phyloP scores from a whole-genome alignment of 1,140 invertebrate genomes.

The Heliconius nattereri region DNA sequence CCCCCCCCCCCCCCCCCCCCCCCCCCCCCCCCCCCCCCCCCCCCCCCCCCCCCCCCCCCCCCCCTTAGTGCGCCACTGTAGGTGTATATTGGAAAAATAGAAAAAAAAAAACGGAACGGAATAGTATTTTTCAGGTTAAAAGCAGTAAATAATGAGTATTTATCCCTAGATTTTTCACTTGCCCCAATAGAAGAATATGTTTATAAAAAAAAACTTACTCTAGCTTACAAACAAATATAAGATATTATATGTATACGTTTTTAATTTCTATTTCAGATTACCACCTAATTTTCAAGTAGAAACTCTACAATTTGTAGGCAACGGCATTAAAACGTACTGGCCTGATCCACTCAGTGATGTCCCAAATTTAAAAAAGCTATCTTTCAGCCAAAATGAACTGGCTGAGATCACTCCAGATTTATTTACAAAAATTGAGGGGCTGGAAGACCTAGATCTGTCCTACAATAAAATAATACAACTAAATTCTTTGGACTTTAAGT shows the following conservation, averaged over 20 bases:
- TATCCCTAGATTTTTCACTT: too few relatives aligned
- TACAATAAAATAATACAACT: slow-evolving; percentile 77
- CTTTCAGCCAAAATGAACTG: slow-evolving; percentile 69
- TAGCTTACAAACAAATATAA: background rate
- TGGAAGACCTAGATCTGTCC: slow-evolving; percentile 80
- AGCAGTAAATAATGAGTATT: too few relatives aligned
- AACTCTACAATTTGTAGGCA: slow-evolving; percentile 67
- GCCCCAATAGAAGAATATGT: too few relatives aligned
- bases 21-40: too few relatives aligned
- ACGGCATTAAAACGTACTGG: slow-evolving; percentile 72
- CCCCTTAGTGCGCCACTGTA: too few relatives aligned
- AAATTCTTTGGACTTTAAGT: slow-evolving; percentile 66
- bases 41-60: too few relatives aligned
- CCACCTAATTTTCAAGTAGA: slow-evolving; percentile 69
- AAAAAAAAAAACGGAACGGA: too few relatives aligned
- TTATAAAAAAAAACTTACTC: too few relatives aligned
- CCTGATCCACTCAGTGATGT: slow-evolving; percentile 71
- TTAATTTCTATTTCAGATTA: slow-evolving; percentile 59
- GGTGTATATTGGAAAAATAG: too few relatives aligned
- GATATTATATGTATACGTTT: background rate
- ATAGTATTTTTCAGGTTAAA: too few relatives aligned
- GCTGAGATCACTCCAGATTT: slow-evolving; percentile 67
- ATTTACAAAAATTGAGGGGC: slow-evolving; percentile 61
- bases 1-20: too few relatives aligned
- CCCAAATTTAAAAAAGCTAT: slow-evolving; percentile 63